These are phyloP conservation scores for Cydia strobilella DNA, from an alignment of 1,140 invertebrate genomes.

Conservation along the genomic window DNA sequence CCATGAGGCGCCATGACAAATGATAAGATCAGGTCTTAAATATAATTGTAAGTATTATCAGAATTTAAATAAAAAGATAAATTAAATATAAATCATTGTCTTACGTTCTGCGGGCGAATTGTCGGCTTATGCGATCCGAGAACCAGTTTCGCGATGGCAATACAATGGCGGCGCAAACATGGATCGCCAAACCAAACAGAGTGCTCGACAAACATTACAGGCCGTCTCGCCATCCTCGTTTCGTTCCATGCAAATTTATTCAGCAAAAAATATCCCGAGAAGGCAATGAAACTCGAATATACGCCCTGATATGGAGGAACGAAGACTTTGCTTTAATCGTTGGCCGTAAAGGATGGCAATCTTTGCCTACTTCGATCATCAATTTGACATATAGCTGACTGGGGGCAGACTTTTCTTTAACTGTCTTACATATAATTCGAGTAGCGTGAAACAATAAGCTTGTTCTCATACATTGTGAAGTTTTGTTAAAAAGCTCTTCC, in stretches of 20 bases:
- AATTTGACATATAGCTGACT: constrained; percentile 21
- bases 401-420: neutral
- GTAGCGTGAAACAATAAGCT: neutral
- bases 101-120: neutral
- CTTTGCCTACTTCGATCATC: neutral
- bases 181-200: constrained; percentile 55
- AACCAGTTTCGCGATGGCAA: constrained; percentile 44
- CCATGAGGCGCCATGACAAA: no score
- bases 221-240: constrained; percentile 41
- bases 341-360: constrained; percentile 11
- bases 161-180: constrained; percentile 63
- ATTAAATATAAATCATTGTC: constrained; percentile 13
- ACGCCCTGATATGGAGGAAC: constrained; percentile 32
- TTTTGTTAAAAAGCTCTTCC: neutral
- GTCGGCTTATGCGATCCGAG: constrained; percentile 18
- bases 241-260: constrained; percentile 49
- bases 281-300: constrained; percentile 38
- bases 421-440: constrained; percentile 4
- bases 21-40: no score
- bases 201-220: constrained; percentile 51
- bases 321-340: constrained; percentile 19
- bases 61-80: constrained; percentile 18
- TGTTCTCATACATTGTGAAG: neutral
- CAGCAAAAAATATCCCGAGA: constrained; percentile 39
- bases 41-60: neutral